Evolutionary conservation across 2,113 vertebrate species (phyloP), one percentile per base, ranked within the genome.

Genomic region (Oryzias javanicus): DNA sequence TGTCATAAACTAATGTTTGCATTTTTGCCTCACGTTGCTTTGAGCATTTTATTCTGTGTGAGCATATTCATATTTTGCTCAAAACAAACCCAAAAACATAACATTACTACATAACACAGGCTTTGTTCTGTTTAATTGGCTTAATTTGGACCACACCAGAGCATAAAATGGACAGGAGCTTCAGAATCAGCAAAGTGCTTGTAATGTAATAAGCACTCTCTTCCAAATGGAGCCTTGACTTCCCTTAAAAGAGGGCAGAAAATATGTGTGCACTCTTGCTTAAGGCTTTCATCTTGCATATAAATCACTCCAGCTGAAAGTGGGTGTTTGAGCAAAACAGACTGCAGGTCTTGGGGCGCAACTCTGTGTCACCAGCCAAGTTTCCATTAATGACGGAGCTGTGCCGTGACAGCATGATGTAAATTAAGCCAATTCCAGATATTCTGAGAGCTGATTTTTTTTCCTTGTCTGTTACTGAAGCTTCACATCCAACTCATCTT

Each of bases 131-230:
- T 84, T 86, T 88, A 88, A 90, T 89, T 86, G 79, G 71, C 74
- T 85, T 76, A 78, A 87, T 85, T 86, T 73, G 64, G 78, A 81
- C 55, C 72, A 55, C 54, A 66, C 55, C 56, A 55, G 76, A 67
- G 79, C 51, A 48, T 46, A 72, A 84, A 85, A 65, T 57, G 60
- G 69, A 81, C 70, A 79, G 56, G 56, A 63, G 65, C 63, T 76
- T 70, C 81, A 69, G 89, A 84, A 90, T 90, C 84, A 87, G 86
- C 79, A 85, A 87, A 91, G 86, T 89, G 85, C 82, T 83, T 81
- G 81, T 89, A 87, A 91, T 89, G 87, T 85, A 90, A 90, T 90
- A 87, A 91, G 88, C 86, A 80, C 82, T 85, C 81, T 82, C 76
- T 72, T 75, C 83, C 85, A 89, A 91, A 90, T 89, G 86, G 86